phyloP scores from a whole-genome alignment of 1,140 invertebrate species.

The Pogonognathellus flavescens region DNA sequence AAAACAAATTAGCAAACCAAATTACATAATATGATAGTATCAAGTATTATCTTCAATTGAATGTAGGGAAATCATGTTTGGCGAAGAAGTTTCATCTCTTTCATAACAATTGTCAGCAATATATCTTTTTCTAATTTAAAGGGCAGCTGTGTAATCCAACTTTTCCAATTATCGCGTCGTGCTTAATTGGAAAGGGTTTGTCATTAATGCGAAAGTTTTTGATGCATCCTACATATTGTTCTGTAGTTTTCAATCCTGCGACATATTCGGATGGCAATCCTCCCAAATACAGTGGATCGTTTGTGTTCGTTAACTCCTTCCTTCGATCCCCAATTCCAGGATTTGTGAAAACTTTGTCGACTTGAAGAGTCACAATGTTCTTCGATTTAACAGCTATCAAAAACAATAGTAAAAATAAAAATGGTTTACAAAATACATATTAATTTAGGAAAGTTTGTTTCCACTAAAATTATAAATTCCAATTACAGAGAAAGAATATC shows the following conservation, averaged over 20 bases:
- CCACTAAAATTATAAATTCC: no score
- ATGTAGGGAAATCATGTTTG: no score
- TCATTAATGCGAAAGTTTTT: slow-evolving; percentile 65
- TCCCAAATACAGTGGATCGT: slow-evolving; percentile 89
- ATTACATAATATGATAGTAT: no score
- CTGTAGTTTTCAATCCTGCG: slow-evolving; percentile 74
- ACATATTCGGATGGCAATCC: slow-evolving; percentile 78
- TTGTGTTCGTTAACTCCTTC: slow-evolving; percentile 81
- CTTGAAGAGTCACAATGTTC: slow-evolving; percentile 86
- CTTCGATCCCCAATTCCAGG: slow-evolving; percentile 78
- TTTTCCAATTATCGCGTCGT: slow-evolving; percentile 60
- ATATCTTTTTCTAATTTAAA: no score
- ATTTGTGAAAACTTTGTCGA: slow-evolving; percentile 78
- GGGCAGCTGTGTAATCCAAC: slow-evolving; percentile 63
- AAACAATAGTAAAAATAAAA: no score
- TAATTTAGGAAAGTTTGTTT: no score
- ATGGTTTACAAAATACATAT: no score
- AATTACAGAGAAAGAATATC: no score
- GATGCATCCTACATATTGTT: slow-evolving; percentile 78
- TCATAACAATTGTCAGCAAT: no score
- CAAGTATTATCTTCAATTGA: no score
- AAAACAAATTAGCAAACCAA: no score
- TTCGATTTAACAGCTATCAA: slow-evolving; percentile 86
- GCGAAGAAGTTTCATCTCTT: no score
- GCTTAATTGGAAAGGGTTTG: slow-evolving; percentile 50